Percentiles rank a stretch among this genome's conserved stretches.
phyloP scores from a whole-genome alignment of 64 coral and sea anemone genomes.

The Actinia equina region DNA sequence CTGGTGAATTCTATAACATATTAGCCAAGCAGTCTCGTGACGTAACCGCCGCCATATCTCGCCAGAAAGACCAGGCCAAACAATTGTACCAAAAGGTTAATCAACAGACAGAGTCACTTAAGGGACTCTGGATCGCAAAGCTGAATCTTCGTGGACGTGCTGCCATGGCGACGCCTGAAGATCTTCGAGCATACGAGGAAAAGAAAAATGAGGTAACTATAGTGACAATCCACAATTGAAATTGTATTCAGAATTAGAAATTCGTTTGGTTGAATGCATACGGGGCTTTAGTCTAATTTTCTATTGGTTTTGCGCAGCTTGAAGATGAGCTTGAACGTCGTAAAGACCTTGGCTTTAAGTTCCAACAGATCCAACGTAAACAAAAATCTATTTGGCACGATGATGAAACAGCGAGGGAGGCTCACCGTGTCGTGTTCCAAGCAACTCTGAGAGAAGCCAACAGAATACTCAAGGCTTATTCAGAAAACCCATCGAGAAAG shows the following conservation, averaged over 20 bases:
- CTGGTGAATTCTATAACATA: constrained; percentile 71
- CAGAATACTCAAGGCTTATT: constrained; percentile 68
- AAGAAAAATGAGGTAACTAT: constrained; percentile 81
- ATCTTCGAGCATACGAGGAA: constrained; percentile 77
- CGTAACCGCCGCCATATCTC: constrained; percentile 87
- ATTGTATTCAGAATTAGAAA: too few species aligned
- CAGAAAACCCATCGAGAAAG: constrained; percentile 51
- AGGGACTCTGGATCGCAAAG: constrained; percentile 96
- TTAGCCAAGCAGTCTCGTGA: constrained; percentile 93
- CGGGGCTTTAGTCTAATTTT: neutral
- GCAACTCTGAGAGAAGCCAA: constrained; percentile 78
- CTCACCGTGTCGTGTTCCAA: constrained; percentile 82
- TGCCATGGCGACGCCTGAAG: constrained; percentile 96
- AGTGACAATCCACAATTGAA: neutral
- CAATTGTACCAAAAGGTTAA: constrained; percentile 98
- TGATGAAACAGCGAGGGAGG: constrained; percentile 91
- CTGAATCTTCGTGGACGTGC: constrained; percentile 87
- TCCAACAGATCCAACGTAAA: constrained; percentile 82
- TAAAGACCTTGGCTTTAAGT: constrained; percentile 94
- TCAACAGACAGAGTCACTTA: constrained; percentile 89
- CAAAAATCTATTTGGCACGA: constrained; percentile 75
- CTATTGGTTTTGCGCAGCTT: constrained; percentile 40
- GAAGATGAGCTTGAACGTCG: constrained; percentile 89
- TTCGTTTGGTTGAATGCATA: too few species aligned
- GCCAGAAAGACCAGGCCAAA: constrained; percentile 98